A percentile compares a stretch with the other conserved stretches of the same genome.
Conservation (phyloP, 1,140 invertebrate genomes). For the Megalopta genalis region DNA sequence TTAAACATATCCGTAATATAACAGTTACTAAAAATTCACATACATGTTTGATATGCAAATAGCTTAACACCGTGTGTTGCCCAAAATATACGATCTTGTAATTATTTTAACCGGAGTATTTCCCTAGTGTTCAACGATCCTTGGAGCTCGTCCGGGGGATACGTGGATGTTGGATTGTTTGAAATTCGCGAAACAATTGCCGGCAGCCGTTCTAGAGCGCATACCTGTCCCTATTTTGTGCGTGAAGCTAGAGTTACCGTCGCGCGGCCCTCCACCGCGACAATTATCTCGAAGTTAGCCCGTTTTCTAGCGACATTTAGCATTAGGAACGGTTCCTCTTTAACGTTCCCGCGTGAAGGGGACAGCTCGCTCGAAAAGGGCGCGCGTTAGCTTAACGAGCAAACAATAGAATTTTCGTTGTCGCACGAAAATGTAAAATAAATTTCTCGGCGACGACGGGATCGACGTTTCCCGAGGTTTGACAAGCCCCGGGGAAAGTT, state of each 20-base stretch:
- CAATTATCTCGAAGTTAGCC: conserved; percentile 33
- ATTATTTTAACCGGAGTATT: not conserved
- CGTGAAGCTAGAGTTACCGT: conserved; percentile 10
- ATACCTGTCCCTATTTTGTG: conserved; percentile 4
- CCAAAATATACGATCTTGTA: not conserved
- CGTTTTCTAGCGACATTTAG: conserved; percentile 24
- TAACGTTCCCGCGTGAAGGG: not conserved
- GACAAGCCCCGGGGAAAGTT: not conserved
- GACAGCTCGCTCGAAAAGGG: too few species aligned
- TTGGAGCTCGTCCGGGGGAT: not conserved
- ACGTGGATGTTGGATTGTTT: conserved; percentile 13
- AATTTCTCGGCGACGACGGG: not conserved
- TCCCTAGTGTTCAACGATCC: not conserved
- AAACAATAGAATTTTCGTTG: conserved; percentile 1
- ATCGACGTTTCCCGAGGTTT: not conserved
- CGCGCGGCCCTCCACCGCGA: not conserved
- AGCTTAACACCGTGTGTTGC: not conserved
- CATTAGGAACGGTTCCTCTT: conserved; percentile 2
- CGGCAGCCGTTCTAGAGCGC: not conserved
- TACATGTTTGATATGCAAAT: too few species aligned
- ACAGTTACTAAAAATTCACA: too few species aligned
- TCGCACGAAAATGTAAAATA: not conserved
- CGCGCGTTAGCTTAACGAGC: not conserved
- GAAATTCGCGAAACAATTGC: conserved; percentile 33
- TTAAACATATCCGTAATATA: too few species aligned